These are phyloP conservation scores for Uromys caudimaculatus DNA, from an alignment of 2,797 vertebrate genomes.

Conservation along the genomic window DNA sequence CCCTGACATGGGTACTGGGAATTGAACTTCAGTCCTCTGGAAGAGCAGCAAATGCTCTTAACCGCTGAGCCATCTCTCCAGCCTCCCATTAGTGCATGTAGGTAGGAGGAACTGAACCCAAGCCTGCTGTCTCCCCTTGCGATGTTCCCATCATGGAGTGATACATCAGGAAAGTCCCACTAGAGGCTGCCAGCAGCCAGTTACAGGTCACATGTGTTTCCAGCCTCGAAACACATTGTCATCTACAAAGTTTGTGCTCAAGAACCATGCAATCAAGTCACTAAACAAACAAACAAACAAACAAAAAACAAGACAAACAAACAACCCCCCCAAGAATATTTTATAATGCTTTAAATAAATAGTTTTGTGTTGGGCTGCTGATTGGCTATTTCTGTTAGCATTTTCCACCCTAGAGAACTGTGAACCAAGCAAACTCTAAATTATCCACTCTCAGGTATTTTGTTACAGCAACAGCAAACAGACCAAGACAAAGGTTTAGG, in stretches of 20 bases:
- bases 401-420: background rate
- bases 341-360: background rate
- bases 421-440: background rate
- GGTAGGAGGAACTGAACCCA: background rate
- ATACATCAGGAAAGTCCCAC: no score
- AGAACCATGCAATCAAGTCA: background rate
- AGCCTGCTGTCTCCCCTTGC: background rate
- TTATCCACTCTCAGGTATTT: background rate
- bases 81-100: background rate
- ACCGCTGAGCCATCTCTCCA: background rate
- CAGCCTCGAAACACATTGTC: background rate
- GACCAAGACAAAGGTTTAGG: background rate
- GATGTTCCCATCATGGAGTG: background rate
- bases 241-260: background rate
- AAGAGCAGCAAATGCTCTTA: background rate
- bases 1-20: background rate
- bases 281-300: background rate
- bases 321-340: background rate
- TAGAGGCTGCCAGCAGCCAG: background rate
- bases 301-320: background rate
- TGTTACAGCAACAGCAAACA: background rate
- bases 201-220: background rate
- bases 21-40: background rate
- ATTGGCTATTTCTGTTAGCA: background rate
- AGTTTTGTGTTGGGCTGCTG: background rate